These are phyloP conservation scores for Ictalurus punctatus DNA, from an alignment of 2,113 vertebrate species.

Conservation along the genomic window DNA sequence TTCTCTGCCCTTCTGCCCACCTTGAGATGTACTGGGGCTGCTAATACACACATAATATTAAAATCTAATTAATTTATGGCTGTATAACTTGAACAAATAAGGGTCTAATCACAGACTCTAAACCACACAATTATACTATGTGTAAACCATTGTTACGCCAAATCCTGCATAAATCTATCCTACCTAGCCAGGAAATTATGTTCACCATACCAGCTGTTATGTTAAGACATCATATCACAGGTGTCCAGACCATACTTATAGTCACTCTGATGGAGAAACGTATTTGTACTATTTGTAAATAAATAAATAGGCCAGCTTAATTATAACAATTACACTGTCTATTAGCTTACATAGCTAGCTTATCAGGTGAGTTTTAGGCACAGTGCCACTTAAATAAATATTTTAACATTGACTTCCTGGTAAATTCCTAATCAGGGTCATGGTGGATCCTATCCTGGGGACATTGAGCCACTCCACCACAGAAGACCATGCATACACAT, in stretches of 20 bases:
- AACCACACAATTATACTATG: not conserved
- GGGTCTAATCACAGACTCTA: not conserved
- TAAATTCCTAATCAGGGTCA: not conserved
- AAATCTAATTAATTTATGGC: not conserved
- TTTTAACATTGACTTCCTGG: not conserved
- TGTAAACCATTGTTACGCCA: not conserved
- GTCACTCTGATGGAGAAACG: not conserved
- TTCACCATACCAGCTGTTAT: not conserved
- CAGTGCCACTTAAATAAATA: not conserved
- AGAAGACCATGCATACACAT: not conserved
- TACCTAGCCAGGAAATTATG: not conserved
- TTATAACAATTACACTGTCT: not conserved
- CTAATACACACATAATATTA: slow-evolving; percentile 54
- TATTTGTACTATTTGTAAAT: not conserved
- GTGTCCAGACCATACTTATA: not conserved
- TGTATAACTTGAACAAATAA: not conserved
- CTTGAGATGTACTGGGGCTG: slow-evolving; percentile 59
- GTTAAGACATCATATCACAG: not conserved
- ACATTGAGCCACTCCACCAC: not conserved
- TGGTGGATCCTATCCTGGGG: not conserved
- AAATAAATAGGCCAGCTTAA: not conserved
- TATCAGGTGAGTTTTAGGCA: not conserved
- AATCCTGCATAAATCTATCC: not conserved
- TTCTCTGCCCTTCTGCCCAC: slow-evolving; percentile 42
- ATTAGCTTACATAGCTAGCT: not conserved